These are phyloP conservation scores for Pararge aegeria DNA, from an alignment of 1,140 invertebrate species.

Conservation along the genomic window DNA sequence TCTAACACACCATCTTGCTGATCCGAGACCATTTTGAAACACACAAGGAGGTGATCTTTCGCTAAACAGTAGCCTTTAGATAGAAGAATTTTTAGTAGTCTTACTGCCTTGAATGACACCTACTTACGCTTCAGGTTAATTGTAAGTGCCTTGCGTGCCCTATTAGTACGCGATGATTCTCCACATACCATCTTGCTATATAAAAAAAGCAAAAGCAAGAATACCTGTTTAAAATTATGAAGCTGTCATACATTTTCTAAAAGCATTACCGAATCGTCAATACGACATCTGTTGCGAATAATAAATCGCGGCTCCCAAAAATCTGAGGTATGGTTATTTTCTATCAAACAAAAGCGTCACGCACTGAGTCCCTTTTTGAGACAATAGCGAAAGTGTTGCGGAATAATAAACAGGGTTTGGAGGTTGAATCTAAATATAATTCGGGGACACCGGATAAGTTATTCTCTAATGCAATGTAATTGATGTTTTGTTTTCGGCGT, in stretches of 20 bases:
- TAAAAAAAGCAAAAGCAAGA: too few species aligned
- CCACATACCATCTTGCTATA: too few species aligned
- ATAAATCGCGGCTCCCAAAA: slow-evolving; percentile 29
- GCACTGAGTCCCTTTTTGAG: slow-evolving; percentile 45
- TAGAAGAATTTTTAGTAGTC: too few species aligned
- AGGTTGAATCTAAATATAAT: slow-evolving; percentile 53
- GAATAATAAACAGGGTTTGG: slow-evolving; percentile 46
- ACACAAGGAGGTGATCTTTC: too few species aligned
- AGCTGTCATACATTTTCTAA: slow-evolving; percentile 7
- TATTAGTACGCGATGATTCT: too few species aligned
- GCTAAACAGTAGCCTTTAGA: too few species aligned
- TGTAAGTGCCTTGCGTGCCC: too few species aligned
- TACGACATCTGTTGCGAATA: slow-evolving; percentile 18
- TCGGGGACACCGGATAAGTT: slow-evolving; percentile 34
- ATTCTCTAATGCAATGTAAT: slow-evolving; percentile 20
- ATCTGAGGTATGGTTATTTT: slow-evolving; percentile 35
- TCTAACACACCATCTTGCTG: too few species aligned
- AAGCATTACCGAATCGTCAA: background rate
- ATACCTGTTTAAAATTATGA: slow-evolving; percentile 2
- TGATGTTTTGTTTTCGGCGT: slow-evolving; percentile 11
- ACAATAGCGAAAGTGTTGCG: slow-evolving; percentile 52
- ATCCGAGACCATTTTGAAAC: too few species aligned
- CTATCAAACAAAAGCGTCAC: slow-evolving; percentile 49
- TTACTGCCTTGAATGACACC: too few species aligned
- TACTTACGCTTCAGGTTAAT: too few species aligned